Percentiles rank a stretch among this genome's conserved stretches.
phyloP scores from a whole-genome alignment of 2,113 vertebrate genomes.

The Sapayoa aenigma region DNA sequence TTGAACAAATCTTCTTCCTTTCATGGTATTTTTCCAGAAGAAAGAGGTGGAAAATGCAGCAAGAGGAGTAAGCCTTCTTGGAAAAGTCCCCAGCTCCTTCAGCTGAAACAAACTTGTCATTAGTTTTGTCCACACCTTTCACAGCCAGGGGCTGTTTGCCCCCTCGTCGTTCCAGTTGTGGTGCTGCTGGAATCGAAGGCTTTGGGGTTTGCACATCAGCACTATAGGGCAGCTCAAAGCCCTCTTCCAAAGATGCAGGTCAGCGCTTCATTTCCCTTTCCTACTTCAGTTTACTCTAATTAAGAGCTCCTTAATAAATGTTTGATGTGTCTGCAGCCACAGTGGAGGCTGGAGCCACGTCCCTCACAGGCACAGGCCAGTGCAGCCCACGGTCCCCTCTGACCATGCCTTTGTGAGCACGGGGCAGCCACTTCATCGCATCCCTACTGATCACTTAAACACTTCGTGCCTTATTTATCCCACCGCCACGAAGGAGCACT shows the following conservation, averaged over 20 bases:
- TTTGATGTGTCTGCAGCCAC: background rate
- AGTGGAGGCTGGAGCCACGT: background rate
- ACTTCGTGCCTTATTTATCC: background rate
- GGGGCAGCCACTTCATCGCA: background rate
- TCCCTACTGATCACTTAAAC: constrained; percentile 26
- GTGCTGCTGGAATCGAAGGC: background rate
- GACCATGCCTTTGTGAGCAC: background rate
- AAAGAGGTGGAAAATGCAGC: background rate
- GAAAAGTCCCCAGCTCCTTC: background rate
- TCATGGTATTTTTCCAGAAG: background rate
- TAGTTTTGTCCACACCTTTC: background rate
- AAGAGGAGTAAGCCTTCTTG: background rate
- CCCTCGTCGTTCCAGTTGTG: fast-evolving
- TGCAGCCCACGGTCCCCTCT: background rate
- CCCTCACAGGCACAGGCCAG: background rate
- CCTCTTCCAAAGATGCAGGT: background rate
- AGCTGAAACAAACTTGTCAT: background rate
- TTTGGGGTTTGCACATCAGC: background rate
- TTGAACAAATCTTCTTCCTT: background rate
- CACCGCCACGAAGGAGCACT: background rate
- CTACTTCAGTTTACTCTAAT: background rate
- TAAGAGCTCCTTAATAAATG: background rate
- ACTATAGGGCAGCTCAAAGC: background rate
- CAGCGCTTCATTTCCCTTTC: background rate
- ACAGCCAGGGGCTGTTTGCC: background rate